Percentiles rank a stretch among this genome's conserved stretches.
These are phyloP conservation scores for Epinotia brunnichana DNA, from an alignment of 2,888 invertebrate species.

Conservation along the genomic window DNA sequence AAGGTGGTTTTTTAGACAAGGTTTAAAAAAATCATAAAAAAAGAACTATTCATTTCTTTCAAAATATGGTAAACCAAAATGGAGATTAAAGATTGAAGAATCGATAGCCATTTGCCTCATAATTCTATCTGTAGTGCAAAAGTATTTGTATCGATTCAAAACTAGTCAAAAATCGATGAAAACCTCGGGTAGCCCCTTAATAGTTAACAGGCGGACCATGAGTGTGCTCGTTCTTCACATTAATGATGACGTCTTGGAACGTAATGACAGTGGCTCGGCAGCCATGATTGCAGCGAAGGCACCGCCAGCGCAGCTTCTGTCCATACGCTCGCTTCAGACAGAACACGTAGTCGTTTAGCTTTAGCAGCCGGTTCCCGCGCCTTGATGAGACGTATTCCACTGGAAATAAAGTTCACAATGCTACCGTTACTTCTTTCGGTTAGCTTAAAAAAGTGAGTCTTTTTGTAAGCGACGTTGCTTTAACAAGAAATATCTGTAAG, in stretches of 20 bases:
- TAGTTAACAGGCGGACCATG: background rate
- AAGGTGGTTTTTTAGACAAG: too few species aligned
- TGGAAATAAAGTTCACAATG: background rate
- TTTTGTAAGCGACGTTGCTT: background rate
- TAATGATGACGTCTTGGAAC: background rate
- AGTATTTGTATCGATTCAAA: too few species aligned
- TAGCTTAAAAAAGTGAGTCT: background rate
- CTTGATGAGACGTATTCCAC: conserved; percentile 21
- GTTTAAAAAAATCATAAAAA: too few species aligned
- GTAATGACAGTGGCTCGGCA: conserved; percentile 21
- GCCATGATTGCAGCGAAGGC: conserved; percentile 21
- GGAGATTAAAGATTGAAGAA: too few species aligned
- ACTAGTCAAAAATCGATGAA: too few species aligned
- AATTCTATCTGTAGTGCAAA: too few species aligned
- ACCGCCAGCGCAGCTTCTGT: conserved; percentile 22
- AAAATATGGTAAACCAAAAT: too few species aligned
- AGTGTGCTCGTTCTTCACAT: conserved; percentile 4
- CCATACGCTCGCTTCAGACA: background rate
- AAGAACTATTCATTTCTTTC: too few species aligned
- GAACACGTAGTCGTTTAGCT: conserved; percentile 11
- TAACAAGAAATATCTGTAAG: background rate
- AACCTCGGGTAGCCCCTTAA: too few species aligned
- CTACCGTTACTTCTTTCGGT: background rate
- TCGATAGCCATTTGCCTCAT: too few species aligned
- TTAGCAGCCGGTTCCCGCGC: conserved; percentile 19